Evolutionary conservation across 2,797 vertebrate species (phyloP).

Genomic region (Poecilia wingei): DNA sequence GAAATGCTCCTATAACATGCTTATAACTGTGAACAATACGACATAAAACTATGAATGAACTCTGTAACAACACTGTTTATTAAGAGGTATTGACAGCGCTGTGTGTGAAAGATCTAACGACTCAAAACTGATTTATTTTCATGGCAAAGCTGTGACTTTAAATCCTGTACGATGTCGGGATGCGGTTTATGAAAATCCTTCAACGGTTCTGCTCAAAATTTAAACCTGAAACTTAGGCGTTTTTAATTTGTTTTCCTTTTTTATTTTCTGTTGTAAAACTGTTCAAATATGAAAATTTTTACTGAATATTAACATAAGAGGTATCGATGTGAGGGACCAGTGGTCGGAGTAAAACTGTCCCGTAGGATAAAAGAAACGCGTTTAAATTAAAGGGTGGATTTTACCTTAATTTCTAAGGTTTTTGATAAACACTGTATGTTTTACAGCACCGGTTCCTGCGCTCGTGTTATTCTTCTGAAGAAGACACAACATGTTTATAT

Average conservation of each 20-base stretch:
- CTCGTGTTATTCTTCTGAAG: slow-evolving; percentile 24
- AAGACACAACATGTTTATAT: slow-evolving; percentile 53
- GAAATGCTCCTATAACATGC: no score
- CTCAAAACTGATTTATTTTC: no score
- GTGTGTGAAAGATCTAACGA: no score
- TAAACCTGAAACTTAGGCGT: no score
- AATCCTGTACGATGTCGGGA: no score
- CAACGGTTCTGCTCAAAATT: no score
- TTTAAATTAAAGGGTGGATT: background rate
- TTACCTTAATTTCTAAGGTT: background rate
- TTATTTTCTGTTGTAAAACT: no score
- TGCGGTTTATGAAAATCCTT: no score
- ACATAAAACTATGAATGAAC: background rate
- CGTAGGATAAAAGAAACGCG: background rate
- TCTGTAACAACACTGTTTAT: no score
- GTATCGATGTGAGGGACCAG: background rate
- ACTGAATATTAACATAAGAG: background rate
- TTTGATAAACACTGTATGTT: background rate
- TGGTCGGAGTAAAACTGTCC: background rate
- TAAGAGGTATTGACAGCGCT: no score
- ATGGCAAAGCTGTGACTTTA: no score
- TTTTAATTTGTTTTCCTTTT: no score
- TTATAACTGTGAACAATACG: background rate
- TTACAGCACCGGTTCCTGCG: background rate
- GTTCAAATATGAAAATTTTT: background rate